Conservation (phyloP, 2,797 vertebrate species). For the Malurus splendens region DNA sequence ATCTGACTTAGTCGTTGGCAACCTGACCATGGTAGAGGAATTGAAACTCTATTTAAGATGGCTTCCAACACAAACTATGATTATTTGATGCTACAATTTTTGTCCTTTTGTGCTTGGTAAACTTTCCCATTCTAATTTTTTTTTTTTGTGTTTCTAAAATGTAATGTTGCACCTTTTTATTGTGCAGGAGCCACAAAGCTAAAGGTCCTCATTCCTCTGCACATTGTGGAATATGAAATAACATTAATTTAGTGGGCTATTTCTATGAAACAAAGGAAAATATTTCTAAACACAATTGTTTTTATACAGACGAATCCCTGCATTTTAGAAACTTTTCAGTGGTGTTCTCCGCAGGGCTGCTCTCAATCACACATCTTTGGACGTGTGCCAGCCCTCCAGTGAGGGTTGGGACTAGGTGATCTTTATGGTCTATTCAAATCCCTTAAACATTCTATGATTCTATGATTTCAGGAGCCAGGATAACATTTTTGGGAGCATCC, state of each 20-base stretch:
- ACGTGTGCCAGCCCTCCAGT: background rate
- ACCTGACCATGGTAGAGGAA: background rate
- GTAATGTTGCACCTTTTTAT: background rate
- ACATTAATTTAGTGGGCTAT: background rate
- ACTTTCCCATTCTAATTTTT: rapidly evolving
- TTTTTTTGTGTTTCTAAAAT: background rate
- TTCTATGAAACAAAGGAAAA: background rate
- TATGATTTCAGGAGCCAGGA: background rate
- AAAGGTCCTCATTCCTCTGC: background rate
- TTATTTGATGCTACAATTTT: background rate
- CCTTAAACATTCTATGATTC: background rate
- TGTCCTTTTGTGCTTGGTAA: background rate
- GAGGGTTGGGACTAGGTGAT: background rate
- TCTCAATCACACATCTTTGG: background rate
- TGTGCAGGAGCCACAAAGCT: background rate
- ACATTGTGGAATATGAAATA: background rate
- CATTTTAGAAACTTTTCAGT: background rate
- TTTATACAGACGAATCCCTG: background rate
- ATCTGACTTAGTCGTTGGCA: background rate
- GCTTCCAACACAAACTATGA: background rate
- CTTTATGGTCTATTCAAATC: background rate
- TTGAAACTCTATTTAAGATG: background rate
- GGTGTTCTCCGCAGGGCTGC: rapidly evolving
- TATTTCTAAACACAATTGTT: background rate
- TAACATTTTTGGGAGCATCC: background rate